A percentile compares a stretch with the other conserved stretches of the same genome.
These are phyloP conservation scores for Chrysomela aeneicollis DNA, from an alignment of 2,888 invertebrate species.

Conservation along the genomic window DNA sequence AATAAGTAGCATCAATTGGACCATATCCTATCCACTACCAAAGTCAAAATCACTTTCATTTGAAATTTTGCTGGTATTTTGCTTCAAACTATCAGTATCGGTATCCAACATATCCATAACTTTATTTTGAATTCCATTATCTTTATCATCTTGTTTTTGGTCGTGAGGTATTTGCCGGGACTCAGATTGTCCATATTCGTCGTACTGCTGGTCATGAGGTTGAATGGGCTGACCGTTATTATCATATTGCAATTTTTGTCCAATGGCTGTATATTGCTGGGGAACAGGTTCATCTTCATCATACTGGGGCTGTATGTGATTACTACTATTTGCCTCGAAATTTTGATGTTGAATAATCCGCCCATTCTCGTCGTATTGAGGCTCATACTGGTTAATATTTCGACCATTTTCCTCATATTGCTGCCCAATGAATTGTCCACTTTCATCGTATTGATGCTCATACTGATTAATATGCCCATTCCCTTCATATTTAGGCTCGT, in stretches of 20 bases:
- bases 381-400: background rate
- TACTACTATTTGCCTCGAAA: no score
- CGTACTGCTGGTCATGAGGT: background rate
- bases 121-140: slow-evolving; percentile 40
- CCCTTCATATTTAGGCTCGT: slow-evolving; percentile 39
- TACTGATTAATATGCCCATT: slow-evolving; percentile 26
- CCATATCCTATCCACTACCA: slow-evolving; percentile 38
- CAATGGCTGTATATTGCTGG: no score
- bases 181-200: slow-evolving; percentile 21
- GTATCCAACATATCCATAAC: slow-evolving; percentile 59
- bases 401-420: slow-evolving; percentile 20
- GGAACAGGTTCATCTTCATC: slow-evolving; percentile 33
- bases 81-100: slow-evolving; percentile 56
- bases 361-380: slow-evolving; percentile 43
- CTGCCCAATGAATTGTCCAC: slow-evolving; percentile 36
- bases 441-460: slow-evolving; percentile 34
- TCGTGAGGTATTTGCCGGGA: background rate
- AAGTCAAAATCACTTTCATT: slow-evolving; percentile 61
- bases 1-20: no score
- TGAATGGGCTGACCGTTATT: slow-evolving; percentile 17
- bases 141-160: slow-evolving; percentile 29
- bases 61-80: slow-evolving; percentile 55
- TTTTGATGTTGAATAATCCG: slow-evolving; percentile 28
- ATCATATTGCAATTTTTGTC: slow-evolving; percentile 25
- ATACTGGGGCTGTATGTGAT: no score